Evolutionary conservation across 2,797 vertebrate species (phyloP).

Genomic region (Chelidonichthys spinosus): DNA sequence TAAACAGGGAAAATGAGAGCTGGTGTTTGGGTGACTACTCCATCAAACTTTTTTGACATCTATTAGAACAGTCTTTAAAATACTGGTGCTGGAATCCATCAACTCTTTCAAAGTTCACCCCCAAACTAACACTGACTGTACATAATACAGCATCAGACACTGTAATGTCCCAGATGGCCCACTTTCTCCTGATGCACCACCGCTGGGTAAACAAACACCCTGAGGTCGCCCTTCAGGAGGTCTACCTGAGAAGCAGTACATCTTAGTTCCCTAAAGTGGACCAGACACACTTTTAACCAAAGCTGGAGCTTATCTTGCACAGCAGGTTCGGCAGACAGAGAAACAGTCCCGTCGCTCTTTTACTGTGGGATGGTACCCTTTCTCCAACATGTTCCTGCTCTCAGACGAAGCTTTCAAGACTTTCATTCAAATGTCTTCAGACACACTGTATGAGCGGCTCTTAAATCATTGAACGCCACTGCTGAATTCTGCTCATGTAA

Average conservation of each 20-base stretch:
- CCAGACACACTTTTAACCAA: constrained; percentile 48
- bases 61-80: background rate
- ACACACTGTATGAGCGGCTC: constrained; percentile 52
- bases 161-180: constrained; percentile 65
- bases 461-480: constrained; percentile 67
- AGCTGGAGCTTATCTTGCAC: constrained; percentile 47
- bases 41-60: background rate
- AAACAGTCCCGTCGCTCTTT: constrained; percentile 23
- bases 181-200: constrained; percentile 68
- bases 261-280: constrained; percentile 51
- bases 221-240: constrained; percentile 77
- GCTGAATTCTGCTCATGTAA: constrained; percentile 63
- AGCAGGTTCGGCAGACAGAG: constrained; percentile 26
- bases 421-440: constrained; percentile 58
- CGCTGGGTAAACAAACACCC: constrained; percentile 77
- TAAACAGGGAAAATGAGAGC: constrained; percentile 9
- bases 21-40: background rate
- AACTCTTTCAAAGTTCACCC: constrained; percentile 21
- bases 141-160: constrained; percentile 49
- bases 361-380: constrained; percentile 32
- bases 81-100: too few species aligned
- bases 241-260: constrained; percentile 63
- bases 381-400: constrained; percentile 37
- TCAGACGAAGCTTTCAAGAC: constrained; percentile 51
- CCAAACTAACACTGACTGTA: constrained; percentile 46